Evolutionary conservation across 2,113 vertebrate species (phyloP), one percentile per base, ranked within the genome.

Genomic region (Sebastes fasciatus): DNA sequence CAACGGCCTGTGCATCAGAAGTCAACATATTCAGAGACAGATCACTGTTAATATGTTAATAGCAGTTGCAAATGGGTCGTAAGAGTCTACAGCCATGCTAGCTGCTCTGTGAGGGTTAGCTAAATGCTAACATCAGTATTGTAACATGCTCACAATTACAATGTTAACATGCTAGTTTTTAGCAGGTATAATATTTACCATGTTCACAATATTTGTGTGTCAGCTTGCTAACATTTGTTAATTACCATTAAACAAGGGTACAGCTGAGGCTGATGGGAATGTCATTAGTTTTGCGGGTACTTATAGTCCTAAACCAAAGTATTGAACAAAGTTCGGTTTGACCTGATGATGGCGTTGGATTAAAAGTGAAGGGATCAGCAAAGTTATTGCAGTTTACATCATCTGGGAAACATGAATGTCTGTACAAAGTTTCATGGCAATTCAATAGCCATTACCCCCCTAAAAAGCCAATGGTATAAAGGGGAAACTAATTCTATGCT

Each of bases 401-500:
- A 1, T 67, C 45, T 49, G 64, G 13, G n/a, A 26, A 40, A 69
- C 65, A 49, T 48, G 12, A 14, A 48, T 17, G 43, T 21, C 43
- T 21, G 21, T 9, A 8, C 19, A 21, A 46, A 65, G 12, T 7
- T 45, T 21, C 45, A 66, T 48, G n/a, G 45, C n/a, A 48, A 14
- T 48, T 64, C 26, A 42, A 70, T 52, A 70, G 26, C 9, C 3
- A 19, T 14, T 4, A 67, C 49, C 65, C 4, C 46, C 2, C 8
- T n/a, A n/a, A 68, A 68, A 23, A 13, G 48, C 21, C 21, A 67
- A 49, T 49, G 21, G 26, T 16, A 23, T 34, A n/a, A 45, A 79
- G 17, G 58, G 45, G 23, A 70, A 79, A 74, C 55, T 74, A 21
- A 85, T 68, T 71, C 67, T 69, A 16, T 34, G 67, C 60, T 71